Percentiles rank a stretch among this genome's conserved stretches.
Evolutionary conservation across 2,888 invertebrate genomes (phyloP).

Genomic region (Hirudinaria manillensis): DNA sequence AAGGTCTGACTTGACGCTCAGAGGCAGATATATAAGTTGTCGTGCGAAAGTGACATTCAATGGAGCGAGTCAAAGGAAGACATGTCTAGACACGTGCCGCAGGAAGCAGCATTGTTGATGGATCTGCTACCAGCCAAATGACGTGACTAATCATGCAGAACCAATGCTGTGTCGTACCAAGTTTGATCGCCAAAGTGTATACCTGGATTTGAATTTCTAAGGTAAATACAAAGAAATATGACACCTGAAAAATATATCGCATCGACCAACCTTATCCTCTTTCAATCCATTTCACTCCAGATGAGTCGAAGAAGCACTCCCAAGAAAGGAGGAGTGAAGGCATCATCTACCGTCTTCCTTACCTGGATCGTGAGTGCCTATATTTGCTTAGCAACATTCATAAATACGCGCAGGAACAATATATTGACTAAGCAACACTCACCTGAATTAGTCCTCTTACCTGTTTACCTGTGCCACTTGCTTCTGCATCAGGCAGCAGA

Average conservation of each 20-base stretch:
- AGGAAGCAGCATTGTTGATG: constrained; percentile 12
- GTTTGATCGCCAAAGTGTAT: not conserved
- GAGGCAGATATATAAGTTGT: too few species aligned
- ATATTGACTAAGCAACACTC: constrained; percentile 5
- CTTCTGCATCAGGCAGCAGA: not conserved
- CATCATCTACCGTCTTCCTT: too few species aligned
- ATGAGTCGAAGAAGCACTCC: too few species aligned
- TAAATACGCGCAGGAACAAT: constrained; percentile 1
- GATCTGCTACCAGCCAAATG: constrained; percentile 1
- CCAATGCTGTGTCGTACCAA: not conserved
- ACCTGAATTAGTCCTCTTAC: not conserved
- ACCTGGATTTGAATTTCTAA: too few species aligned
- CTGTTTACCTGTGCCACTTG: not conserved
- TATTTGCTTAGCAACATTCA: constrained; percentile 11
- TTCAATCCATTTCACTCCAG: too few species aligned
- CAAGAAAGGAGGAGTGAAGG: too few species aligned
- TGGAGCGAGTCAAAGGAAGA: constrained; percentile 8
- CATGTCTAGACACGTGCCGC: constrained; percentile 11
- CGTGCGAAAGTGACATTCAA: constrained; percentile 9
- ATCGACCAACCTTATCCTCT: too few species aligned
- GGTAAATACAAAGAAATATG: too few species aligned
- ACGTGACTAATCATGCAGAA: not conserved
- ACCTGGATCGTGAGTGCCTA: not conserved
- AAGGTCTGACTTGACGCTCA: too few species aligned
- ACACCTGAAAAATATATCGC: too few species aligned